Evolutionary conservation across 2,113 vertebrate species (phyloP), one percentile per base, ranked within the genome.

Genomic region (Lota lota): DNA sequence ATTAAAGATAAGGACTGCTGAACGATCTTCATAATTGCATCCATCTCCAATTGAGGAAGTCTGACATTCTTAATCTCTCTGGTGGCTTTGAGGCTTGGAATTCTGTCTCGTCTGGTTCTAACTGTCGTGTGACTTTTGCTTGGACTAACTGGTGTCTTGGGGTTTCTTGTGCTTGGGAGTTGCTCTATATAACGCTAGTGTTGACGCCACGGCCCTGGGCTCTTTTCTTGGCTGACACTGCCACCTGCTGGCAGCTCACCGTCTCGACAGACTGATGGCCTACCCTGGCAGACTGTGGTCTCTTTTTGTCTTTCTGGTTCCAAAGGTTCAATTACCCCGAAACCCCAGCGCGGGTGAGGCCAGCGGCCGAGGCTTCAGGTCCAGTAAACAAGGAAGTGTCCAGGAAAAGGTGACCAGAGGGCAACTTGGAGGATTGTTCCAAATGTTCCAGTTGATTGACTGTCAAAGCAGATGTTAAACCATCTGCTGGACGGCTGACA

Each of bases 361-460:
- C 10, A 47, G 40, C 40, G 22, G 19, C 58, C 63, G 57, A 47
- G 40, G 61, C 61, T 18, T 64, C 69, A n/a, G 61, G 57, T 54
- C 70, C 73, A 16, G 20, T 40, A 22, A 16, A 22, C 14, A 22
- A 66, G 56, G 78, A 76, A 19, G 68, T 58, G 22, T 69, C 56
- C 70, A 69, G 21, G 66, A 86, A 65, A 81, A 88, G 87, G 88
- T 89, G 78, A 79, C 15, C 21, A 24, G 20, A 17, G 40, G 53
- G 60, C 3, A 17, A 2, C 6, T 40, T 5, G 24, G 16, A 33
- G 22, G 21, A 7, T 62, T 19, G 20, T 4, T 67, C 10, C 40
- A 47, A 10, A 47, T 14, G 7, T 47, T 6, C 28, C 40, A 47
- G 40, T 47, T 47, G 40, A 47, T 47, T 10, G 6, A 47, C 6